Base-by-base conservation (phyloP, 2,113 vertebrate genomes). In the Petaurus breviceps region DNA sequence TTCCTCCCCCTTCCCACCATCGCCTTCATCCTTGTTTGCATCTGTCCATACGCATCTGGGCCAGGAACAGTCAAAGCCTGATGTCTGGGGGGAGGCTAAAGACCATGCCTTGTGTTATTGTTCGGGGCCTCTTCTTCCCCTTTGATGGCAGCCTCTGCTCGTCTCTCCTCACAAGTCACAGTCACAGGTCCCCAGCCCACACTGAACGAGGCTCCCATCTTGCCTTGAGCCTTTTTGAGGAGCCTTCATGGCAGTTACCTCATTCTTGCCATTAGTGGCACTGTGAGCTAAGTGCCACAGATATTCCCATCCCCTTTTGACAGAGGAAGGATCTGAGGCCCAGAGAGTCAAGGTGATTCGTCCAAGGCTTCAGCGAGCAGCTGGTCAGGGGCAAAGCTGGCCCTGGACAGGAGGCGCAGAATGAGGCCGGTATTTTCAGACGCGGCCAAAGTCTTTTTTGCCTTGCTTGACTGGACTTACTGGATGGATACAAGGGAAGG, bases 1-100 rank as follows among this genome's bases (percentile, higher is more conserved):
- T 50, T 89, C 31, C 19, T 68, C 53, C 46, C n/a, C 47, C 77
- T 92, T 90, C 28, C 93, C 93, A 90, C 2, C 14, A 23, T 55
- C 43, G 6, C 14, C 92, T 53, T 51, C 46, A n/a, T 61, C 47
- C 84, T 22, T 14, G 94, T 92, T 95, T 94, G 4, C 96, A 93
- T 97, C 98, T 95, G 93, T 97, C 97, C 92, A 22, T 77, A 93
- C 95, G 84, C 95, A 97, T 97, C 14, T 90, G 94, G 97, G 95
- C 93, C 90, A 91, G 49, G 43, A 97, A 90, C 92, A 89, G 61
- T 93, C 95, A 53, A 91, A 93, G 84, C 92, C 97, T 53, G 28
- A 68, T 90, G 95, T 93, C 91, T 3, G 61, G 77, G 90, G 95
- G 57, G 94, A 95, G 91, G 93, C 91, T 95, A 90, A 95, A 96